These are phyloP conservation scores for Lamellibrachia columna DNA, from an alignment of 2,888 invertebrate species.

Conservation along the genomic window DNA sequence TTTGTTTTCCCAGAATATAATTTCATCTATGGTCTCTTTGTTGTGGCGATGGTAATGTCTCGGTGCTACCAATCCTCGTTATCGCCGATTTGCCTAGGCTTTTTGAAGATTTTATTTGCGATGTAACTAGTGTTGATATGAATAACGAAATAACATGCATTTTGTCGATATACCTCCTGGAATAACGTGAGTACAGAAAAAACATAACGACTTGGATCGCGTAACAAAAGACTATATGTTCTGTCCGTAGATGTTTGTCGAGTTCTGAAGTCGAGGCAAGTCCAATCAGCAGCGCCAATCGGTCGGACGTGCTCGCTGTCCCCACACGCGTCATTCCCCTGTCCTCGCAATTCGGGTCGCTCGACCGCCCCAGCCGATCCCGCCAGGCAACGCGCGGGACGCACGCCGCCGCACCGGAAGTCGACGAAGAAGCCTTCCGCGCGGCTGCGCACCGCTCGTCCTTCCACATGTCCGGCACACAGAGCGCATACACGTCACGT, in stretches of 20 bases:
- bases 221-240: neutral
- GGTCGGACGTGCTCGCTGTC: neutral
- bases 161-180: too few relatives aligned
- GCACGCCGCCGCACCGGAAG: neutral
- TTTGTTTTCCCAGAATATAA: too few relatives aligned
- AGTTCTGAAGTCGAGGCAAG: neutral
- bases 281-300: neutral
- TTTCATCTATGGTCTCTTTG: too few relatives aligned
- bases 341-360: neutral
- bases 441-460: conserved; percentile 33
- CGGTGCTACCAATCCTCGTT: too few relatives aligned
- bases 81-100: too few relatives aligned
- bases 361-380: conserved; percentile 24
- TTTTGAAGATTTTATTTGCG: too few relatives aligned
- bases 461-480: conserved; percentile 48
- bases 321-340: neutral
- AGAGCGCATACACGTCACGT: conserved; percentile 49
- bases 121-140: too few relatives aligned
- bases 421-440: conserved; percentile 6
- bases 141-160: too few relatives aligned
- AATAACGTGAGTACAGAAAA: too few relatives aligned
- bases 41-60: too few relatives aligned
- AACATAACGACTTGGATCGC: too few relatives aligned
- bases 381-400: neutral
- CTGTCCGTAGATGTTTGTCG: neutral